These are phyloP conservation scores for Rhinopomastus cyanomelas DNA, from an alignment of 2,113 vertebrate species.

Conservation along the genomic window DNA sequence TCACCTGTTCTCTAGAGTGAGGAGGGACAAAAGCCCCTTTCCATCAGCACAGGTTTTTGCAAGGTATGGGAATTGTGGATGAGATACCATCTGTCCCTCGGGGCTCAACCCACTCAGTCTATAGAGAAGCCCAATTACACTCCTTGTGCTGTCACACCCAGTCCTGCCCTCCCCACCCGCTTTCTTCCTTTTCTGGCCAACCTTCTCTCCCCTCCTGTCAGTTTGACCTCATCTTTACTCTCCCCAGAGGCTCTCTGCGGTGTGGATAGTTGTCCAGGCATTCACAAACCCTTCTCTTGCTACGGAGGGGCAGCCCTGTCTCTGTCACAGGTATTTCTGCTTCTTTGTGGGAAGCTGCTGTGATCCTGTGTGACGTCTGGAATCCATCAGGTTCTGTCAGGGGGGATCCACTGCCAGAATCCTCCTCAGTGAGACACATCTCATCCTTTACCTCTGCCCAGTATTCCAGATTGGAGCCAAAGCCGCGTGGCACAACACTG, in stretches of 20 bases:
- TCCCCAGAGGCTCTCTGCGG: neutral
- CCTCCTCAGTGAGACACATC: neutral
- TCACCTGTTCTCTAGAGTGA: neutral
- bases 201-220: neutral
- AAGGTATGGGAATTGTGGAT: neutral
- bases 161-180: neutral
- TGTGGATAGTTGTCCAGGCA: neutral
- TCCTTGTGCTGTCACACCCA: neutral
- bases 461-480: neutral
- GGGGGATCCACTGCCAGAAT: accelerated
- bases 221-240: neutral
- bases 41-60: neutral
- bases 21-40: neutral
- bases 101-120: constrained; percentile 44
- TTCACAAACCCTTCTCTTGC: neutral
- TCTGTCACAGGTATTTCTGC: neutral
- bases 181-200: neutral
- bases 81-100: constrained; percentile 46
- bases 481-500: neutral
- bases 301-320: neutral
- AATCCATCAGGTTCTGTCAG: neutral
- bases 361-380: neutral
- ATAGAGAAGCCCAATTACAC: constrained; percentile 12
- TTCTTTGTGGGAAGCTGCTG: neutral
- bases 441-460: neutral